These are phyloP conservation scores for Salvelinus fontinalis DNA, from an alignment of 2,113 vertebrate genomes.

Conservation along the genomic window DNA sequence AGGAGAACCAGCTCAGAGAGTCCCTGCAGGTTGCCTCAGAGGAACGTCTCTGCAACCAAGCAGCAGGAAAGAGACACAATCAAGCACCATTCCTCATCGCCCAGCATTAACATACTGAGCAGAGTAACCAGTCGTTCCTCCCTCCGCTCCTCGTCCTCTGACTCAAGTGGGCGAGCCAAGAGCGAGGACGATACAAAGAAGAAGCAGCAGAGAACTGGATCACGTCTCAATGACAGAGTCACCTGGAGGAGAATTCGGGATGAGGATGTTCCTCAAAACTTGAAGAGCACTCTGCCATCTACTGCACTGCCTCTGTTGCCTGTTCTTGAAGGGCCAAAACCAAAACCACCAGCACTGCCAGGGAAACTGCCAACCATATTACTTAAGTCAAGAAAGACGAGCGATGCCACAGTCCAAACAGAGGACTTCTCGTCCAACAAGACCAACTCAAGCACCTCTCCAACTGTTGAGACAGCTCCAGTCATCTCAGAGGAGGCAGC, in stretches of 20 bases:
- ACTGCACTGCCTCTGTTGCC: slow-evolving; percentile 83
- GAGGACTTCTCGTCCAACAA: slow-evolving; percentile 84
- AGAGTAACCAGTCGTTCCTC: slow-evolving; percentile 74
- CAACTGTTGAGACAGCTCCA: slow-evolving; percentile 70
- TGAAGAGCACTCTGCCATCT: slow-evolving; percentile 89
- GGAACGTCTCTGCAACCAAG: slow-evolving; percentile 37
- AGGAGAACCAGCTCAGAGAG: slow-evolving; percentile 93
- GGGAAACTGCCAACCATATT: slow-evolving; percentile 71
- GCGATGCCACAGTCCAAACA: slow-evolving; percentile 93
- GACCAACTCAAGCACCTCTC: slow-evolving; percentile 89
- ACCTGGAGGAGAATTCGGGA: slow-evolving; percentile 93
- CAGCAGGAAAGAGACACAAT: slow-evolving; percentile 77
- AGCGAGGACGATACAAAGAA: slow-evolving; percentile 75
- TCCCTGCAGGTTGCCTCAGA: slow-evolving; percentile 83
- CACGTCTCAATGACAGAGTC: slow-evolving; percentile 63
- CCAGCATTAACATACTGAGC: slow-evolving; percentile 85
- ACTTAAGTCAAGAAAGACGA: slow-evolving; percentile 81
- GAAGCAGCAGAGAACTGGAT: slow-evolving; percentile 53
- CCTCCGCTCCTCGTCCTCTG: slow-evolving; percentile 72
- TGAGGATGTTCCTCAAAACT: slow-evolving; percentile 90
- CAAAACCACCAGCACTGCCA: slow-evolving; percentile 52
- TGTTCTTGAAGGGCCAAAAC: slow-evolving; percentile 66
- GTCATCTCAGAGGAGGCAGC: slow-evolving; percentile 62
- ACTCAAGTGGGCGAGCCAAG: slow-evolving; percentile 74
- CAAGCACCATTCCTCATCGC: slow-evolving; percentile 89